Conservation (phyloP, 2,888 invertebrate species). For the Atethmia centrago region DNA sequence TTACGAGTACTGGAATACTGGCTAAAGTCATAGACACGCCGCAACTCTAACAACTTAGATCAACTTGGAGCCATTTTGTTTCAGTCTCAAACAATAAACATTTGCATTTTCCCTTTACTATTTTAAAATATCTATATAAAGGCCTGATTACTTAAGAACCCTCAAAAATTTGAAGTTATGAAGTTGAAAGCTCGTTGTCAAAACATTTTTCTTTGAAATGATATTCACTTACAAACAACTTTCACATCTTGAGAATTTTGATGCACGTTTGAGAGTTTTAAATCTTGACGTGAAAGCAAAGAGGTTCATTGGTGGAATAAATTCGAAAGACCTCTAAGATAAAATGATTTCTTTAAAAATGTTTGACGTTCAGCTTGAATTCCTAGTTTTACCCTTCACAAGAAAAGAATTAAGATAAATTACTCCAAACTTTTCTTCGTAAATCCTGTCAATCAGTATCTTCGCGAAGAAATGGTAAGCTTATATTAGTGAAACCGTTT, state of each 20-base stretch:
- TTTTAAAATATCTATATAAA: constrained; percentile 23
- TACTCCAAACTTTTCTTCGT: constrained; percentile 27
- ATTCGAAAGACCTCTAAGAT: constrained; percentile 5
- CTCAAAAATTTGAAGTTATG: constrained; percentile 46
- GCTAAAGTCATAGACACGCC: constrained; percentile 1
- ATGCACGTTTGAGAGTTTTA: constrained; percentile 46
- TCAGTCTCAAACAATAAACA: constrained; percentile 29
- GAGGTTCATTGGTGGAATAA: constrained; percentile 14
- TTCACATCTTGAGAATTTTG: constrained; percentile 43
- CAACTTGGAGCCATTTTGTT: constrained; percentile 28
- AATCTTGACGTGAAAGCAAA: constrained; percentile 32
- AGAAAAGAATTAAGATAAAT: constrained; percentile 27
- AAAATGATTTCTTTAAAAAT: constrained; percentile 9
- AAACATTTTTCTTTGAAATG: constrained; percentile 59
- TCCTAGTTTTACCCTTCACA: background rate
- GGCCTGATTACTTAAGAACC: constrained; percentile 39
- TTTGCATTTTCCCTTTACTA: constrained; percentile 42
- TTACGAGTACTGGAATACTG: background rate
- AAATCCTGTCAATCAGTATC: constrained; percentile 21
- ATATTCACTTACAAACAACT: constrained; percentile 50
- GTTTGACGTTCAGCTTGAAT: constrained; percentile 4
- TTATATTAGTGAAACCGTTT: background rate
- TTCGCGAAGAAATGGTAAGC: background rate
- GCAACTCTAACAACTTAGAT: constrained; percentile 15
- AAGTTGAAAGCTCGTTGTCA: constrained; percentile 40